A percentile compares a stretch with the other conserved stretches of the same genome.
phyloP scores from a whole-genome alignment of 1,140 invertebrate genomes.

The Panagrolaimus sp. region DNA sequence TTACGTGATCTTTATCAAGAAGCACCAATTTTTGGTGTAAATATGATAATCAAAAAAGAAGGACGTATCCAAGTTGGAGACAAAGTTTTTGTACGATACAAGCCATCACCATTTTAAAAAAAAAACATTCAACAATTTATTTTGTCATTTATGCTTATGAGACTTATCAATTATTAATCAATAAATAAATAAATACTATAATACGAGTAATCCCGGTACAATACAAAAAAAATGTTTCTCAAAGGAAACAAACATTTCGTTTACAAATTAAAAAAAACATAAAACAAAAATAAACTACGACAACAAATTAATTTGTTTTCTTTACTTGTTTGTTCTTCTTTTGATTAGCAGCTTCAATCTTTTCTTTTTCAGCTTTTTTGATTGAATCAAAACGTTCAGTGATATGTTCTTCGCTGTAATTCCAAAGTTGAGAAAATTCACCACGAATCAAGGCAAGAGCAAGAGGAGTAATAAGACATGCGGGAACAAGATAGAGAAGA shows the following conservation, averaged over 20 bases:
- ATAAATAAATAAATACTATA: no score
- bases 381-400: slow-evolving; percentile 40
- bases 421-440: slow-evolving; percentile 64
- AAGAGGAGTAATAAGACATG: slow-evolving; percentile 82
- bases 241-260: no score
- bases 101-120: slow-evolving; percentile 37
- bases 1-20: slow-evolving; percentile 32
- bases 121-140: no score
- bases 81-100: slow-evolving; percentile 40
- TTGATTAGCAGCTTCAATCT: slow-evolving; percentile 41
- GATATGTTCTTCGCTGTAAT: slow-evolving; percentile 55
- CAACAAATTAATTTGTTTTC: background rate
- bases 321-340: background rate
- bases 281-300: slow-evolving; percentile 3
- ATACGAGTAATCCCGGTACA: no score
- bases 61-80: slow-evolving; percentile 40
- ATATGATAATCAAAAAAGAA: slow-evolving; percentile 33
- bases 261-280: background rate
- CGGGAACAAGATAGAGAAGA: slow-evolving; percentile 89
- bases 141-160: no score
- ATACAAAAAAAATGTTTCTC: no score
- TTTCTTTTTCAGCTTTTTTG: slow-evolving; percentile 32
- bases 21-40: slow-evolving; percentile 42
- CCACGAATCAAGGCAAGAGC: slow-evolving; percentile 79
- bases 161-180: no score